Evolutionary conservation across 2,113 vertebrate species (phyloP).

Genomic region (Vanacampus margaritifer): DNA sequence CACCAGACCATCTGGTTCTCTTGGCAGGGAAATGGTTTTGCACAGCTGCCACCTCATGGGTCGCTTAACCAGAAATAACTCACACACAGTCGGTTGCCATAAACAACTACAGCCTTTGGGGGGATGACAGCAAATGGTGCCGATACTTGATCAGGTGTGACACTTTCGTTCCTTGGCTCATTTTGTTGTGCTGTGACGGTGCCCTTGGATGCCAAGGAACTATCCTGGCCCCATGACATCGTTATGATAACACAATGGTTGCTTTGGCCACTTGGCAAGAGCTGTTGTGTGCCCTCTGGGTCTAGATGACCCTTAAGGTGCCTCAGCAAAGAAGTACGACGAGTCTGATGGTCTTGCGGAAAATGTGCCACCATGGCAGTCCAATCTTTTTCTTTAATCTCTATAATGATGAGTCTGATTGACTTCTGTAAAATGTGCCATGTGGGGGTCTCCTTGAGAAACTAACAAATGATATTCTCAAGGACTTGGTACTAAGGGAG

Average conservation of each 20-base stretch:
- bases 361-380: too few species aligned
- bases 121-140: background rate
- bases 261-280: background rate
- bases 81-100: constrained; percentile 14
- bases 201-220: background rate
- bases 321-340: background rate
- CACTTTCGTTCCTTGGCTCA: background rate
- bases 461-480: background rate
- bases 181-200: background rate
- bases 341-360: too few species aligned
- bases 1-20: constrained; percentile 4
- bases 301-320: background rate
- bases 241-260: background rate
- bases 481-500: background rate
- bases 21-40: constrained; percentile 25
- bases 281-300: background rate
- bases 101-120: constrained; percentile 9
- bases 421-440: too few species aligned
- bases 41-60: constrained; percentile 20
- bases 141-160: background rate
- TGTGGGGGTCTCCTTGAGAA: too few species aligned
- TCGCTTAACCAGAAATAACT: constrained; percentile 19
- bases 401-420: too few species aligned
- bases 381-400: too few species aligned
- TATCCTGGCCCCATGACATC: background rate